Conservation (phyloP, 2,888 invertebrate genomes). For the Hirtodrosophila trivittata region DNA sequence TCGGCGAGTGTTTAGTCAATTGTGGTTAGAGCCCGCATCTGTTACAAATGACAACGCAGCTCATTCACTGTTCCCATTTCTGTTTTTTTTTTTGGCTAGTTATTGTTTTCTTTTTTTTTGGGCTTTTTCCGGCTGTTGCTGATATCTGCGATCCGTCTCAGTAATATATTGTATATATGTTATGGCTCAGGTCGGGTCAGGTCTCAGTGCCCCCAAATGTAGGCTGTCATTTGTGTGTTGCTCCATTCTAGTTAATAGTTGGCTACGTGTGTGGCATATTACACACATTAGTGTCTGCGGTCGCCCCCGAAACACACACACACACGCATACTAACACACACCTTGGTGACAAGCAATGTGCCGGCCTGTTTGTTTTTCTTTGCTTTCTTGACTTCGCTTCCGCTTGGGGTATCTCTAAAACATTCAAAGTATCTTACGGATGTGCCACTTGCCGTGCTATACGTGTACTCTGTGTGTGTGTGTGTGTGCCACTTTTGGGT, state of each 20-base stretch:
- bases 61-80: constrained; percentile 26
- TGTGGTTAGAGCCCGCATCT: constrained; percentile 74
- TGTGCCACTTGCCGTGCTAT: constrained; percentile 69
- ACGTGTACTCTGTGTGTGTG: constrained; percentile 8
- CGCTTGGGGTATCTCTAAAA: constrained; percentile 66
- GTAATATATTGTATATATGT: constrained; percentile 11
- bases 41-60: constrained; percentile 72
- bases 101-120: constrained; percentile 2
- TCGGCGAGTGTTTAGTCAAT: constrained; percentile 57
- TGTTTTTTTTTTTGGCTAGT: constrained; percentile 15
- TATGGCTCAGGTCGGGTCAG: constrained; percentile 1
- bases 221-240: constrained; percentile 60
- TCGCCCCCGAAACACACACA: constrained; percentile 20
- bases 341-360: constrained; percentile 21
- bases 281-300: constrained; percentile 59
- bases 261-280: constrained; percentile 76
- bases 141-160: constrained; percentile 44
- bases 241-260: constrained; percentile 74
- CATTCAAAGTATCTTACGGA: constrained; percentile 78
- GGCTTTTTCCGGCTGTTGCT: constrained; percentile 22
- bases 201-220: constrained; percentile 52
- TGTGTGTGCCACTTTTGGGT: constrained; percentile 61
- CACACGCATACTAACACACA: constrained; percentile 15
- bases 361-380: constrained; percentile 59
- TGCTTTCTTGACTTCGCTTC: constrained; percentile 69